Percentiles rank a stretch among this genome's conserved stretches.
phyloP scores from a whole-genome alignment of 2,888 invertebrate genomes.

The Rhagophthalmus giganteus region DNA sequence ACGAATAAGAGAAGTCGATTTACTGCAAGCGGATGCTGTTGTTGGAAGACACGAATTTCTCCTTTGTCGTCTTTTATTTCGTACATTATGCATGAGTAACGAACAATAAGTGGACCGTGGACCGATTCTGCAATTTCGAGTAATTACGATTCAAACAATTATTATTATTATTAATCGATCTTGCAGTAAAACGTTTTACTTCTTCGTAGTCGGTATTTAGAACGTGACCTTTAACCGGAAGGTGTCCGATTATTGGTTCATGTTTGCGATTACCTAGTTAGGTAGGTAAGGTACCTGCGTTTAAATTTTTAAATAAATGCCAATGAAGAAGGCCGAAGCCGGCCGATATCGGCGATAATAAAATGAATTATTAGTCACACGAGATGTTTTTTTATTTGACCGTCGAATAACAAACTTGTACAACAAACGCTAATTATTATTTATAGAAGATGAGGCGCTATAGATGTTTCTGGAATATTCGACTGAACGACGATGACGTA shows the following conservation, averaged over 20 bases:
- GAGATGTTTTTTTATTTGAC: too few relatives aligned
- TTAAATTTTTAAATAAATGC: too few relatives aligned
- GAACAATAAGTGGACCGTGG: constrained; percentile 3
- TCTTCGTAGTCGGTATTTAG: constrained; percentile 5
- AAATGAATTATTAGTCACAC: too few relatives aligned
- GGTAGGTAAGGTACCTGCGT: too few relatives aligned
- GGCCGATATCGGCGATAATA: too few relatives aligned
- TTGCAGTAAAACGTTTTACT: too few relatives aligned
- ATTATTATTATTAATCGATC: too few relatives aligned
- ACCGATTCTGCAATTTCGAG: neutral
- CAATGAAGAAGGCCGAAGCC: too few relatives aligned
- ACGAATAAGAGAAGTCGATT: constrained; percentile 13
- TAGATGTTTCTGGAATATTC: neutral
- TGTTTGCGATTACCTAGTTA: too few relatives aligned
- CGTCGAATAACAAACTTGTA: too few relatives aligned
- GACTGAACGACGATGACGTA: neutral
- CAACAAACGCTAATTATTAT: neutral
- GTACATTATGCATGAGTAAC: neutral
- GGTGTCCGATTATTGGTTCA: neutral
- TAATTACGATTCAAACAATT: too few relatives aligned
- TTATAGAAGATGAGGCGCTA: neutral
- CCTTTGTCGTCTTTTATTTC: neutral
- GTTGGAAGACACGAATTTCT: constrained; percentile 5
- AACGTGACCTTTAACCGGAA: constrained; percentile 1
- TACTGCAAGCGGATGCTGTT: constrained; percentile 5